A percentile compares a stretch with the other conserved stretches of the same genome.
These are phyloP conservation scores for Sylvia borin DNA, from an alignment of 2,797 vertebrate species.

Conservation along the genomic window DNA sequence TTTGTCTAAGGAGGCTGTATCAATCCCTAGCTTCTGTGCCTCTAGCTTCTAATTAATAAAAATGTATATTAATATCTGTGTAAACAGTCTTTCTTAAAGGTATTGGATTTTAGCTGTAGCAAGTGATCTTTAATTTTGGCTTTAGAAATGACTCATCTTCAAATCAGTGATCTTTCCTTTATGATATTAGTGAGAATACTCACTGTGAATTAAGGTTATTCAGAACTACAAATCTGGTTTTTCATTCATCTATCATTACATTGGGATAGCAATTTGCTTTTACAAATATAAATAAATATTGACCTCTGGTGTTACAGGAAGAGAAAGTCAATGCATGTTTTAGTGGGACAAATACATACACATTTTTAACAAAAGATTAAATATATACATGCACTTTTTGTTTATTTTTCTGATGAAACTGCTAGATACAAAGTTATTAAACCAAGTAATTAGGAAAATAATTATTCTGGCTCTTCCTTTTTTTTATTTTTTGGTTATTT, in stretches of 20 bases:
- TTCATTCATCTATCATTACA: neutral
- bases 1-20: neutral
- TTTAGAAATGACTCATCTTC: neutral
- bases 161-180: constrained; percentile 58
- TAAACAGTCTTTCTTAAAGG: neutral
- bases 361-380: neutral
- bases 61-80: neutral
- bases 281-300: constrained; percentile 45
- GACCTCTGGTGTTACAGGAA: neutral
- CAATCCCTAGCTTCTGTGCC: neutral
- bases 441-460: neutral
- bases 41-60: neutral
- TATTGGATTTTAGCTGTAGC: constrained; percentile 26
- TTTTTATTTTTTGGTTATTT: neutral
- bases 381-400: neutral
- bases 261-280: neutral
- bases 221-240: constrained; percentile 74
- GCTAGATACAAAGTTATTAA: neutral
- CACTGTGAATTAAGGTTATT: constrained; percentile 69
- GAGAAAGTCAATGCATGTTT: neutral
- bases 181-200: constrained; percentile 52
- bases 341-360: neutral
- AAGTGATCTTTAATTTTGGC: constrained; percentile 42
- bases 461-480: neutral
- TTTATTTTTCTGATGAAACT: neutral